phyloP scores from a whole-genome alignment of 2,113 vertebrate species.

The Dissostichus mawsoni region DNA sequence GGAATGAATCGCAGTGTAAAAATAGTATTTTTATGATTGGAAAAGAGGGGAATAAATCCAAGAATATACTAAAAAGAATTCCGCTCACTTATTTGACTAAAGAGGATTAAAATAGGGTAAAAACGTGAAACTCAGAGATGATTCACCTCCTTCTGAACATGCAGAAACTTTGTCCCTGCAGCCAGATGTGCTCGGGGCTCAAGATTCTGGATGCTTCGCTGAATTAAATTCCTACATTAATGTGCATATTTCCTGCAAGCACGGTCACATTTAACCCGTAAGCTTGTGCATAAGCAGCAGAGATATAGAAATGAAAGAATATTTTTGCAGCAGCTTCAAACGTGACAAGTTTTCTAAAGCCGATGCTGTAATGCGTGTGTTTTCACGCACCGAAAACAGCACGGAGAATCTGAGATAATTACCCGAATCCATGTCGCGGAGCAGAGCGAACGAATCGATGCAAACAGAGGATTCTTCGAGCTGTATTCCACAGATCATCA shows the following conservation, averaged over 20 bases:
- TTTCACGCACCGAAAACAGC: conserved; percentile 38
- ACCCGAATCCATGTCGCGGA: conserved; percentile 76
- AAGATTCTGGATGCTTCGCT: not conserved
- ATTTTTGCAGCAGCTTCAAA: conserved; percentile 1
- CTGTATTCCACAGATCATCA: conserved; percentile 78
- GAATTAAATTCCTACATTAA: not conserved
- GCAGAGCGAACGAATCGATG: conserved; percentile 41
- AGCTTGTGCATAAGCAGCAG: not conserved
- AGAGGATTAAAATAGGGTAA: not conserved
- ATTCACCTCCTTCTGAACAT: conserved; percentile 36
- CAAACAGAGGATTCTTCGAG: conserved; percentile 38
- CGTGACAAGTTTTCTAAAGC: conserved; percentile 30
- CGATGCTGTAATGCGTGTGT: not conserved
- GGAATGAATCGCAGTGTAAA: too few relatives aligned
- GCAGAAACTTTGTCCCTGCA: conserved; percentile 70
- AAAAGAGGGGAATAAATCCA: not conserved
- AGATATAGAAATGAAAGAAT: too few relatives aligned
- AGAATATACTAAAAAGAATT: not conserved
- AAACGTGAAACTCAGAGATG: conserved; percentile 3
- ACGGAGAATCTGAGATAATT: conserved; percentile 70
- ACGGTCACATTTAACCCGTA: not conserved
- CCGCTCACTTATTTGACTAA: too few relatives aligned
- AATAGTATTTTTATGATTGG: too few relatives aligned
- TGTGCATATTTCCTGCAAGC: not conserved
- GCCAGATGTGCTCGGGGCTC: conserved; percentile 67